These are phyloP conservation scores for Carettochelys insculpta DNA, from an alignment of 2,113 vertebrate species.

Conservation along the genomic window DNA sequence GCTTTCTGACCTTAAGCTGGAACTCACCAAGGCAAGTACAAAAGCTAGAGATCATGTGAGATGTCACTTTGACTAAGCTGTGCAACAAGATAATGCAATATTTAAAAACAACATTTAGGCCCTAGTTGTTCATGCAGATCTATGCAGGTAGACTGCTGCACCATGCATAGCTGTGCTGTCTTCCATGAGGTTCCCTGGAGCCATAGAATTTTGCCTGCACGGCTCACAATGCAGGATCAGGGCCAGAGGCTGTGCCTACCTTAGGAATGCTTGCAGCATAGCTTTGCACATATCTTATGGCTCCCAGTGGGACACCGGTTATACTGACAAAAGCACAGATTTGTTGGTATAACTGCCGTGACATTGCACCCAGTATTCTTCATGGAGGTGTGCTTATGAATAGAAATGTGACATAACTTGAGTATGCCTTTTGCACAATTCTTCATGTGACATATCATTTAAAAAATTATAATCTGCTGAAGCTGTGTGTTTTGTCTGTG, in stretches of 20 bases:
- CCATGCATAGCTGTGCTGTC: neutral
- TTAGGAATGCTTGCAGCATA: neutral
- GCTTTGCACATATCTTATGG: neutral
- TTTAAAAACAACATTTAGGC: neutral
- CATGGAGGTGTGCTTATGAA: too few relatives aligned
- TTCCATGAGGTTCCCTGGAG: neutral
- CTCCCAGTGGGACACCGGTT: too few relatives aligned
- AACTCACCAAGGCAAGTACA: slow-evolving; percentile 81
- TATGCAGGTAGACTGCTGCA: neutral
- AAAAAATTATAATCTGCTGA: too few relatives aligned
- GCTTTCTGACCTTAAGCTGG: slow-evolving; percentile 77
- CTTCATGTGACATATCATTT: too few relatives aligned
- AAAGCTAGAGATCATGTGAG: neutral
- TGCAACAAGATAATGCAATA: neutral
- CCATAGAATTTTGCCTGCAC: too few relatives aligned
- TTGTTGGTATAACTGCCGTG: too few relatives aligned
- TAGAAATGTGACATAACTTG: too few relatives aligned
- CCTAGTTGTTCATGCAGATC: neutral
- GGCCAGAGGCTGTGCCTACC: neutral
- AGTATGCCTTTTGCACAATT: too few relatives aligned
- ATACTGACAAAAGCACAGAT: too few relatives aligned
- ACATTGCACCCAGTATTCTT: too few relatives aligned
- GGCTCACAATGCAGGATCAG: neutral
- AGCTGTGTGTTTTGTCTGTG: too few relatives aligned
- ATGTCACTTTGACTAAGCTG: neutral